Conservation (phyloP, 2,888 invertebrate species). For the Clepsis dumicolana region DNA sequence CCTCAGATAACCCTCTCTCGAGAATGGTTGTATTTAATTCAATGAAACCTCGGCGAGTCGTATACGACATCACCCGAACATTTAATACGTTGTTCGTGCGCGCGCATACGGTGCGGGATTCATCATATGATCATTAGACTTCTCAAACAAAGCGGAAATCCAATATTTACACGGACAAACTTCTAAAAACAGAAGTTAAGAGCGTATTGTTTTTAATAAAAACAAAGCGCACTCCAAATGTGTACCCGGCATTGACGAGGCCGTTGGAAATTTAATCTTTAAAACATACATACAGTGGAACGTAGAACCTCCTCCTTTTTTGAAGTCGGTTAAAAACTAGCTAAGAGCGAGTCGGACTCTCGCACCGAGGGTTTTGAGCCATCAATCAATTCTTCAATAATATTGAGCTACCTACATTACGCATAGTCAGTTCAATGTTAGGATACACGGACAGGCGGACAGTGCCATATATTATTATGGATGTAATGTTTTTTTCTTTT, state of each 20-base stretch:
- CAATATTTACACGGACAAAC: slow-evolving; percentile 69
- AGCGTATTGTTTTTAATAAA: slow-evolving; percentile 75
- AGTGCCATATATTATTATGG: too few relatives aligned
- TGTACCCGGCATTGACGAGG: slow-evolving; percentile 31
- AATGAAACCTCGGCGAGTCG: neutral
- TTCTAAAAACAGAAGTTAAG: slow-evolving; percentile 81
- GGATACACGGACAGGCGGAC: too few relatives aligned
- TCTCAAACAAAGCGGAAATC: slow-evolving; percentile 62
- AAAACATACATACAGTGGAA: too few relatives aligned
- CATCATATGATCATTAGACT: slow-evolving; percentile 60
- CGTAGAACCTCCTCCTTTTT: too few relatives aligned
- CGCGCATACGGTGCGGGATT: slow-evolving; percentile 46
- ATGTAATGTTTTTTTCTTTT: too few relatives aligned
- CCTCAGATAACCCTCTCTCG: neutral
- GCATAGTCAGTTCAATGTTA: too few relatives aligned
- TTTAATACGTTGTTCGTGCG: slow-evolving; percentile 20
- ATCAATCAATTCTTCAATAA: too few relatives aligned
- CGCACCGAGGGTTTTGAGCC: too few relatives aligned
- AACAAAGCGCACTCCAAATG: slow-evolving; percentile 63
- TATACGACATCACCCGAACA: neutral
- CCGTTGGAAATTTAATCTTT: slow-evolving; percentile 27
- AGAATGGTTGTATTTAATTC: neutral
- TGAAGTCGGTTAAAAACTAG: too few relatives aligned
- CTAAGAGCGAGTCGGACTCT: too few relatives aligned
- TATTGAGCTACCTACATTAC: too few relatives aligned